Base-by-base conservation (phyloP, 2,797 vertebrate genomes). In the Sorex maritimensis region DNA sequence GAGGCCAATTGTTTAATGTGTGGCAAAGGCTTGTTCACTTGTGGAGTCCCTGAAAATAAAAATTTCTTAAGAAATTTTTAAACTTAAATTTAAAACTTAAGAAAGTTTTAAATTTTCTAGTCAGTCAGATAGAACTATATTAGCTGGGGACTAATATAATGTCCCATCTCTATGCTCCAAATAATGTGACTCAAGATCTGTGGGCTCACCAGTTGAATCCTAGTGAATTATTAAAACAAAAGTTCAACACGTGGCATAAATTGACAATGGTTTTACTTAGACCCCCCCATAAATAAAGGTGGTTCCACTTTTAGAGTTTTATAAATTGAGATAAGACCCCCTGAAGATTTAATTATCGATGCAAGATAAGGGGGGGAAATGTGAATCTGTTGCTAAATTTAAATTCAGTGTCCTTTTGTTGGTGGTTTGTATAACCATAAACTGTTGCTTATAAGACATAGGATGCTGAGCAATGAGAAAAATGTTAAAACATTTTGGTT, bases 291-390 rank as follows among this genome's bases (percentile, higher is more conserved):
- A 61, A 61, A 61, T 75, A 58, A 93, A 21, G 17, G 23, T 80
- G 58, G 55, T 81, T 69, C 49, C 69, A 28, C 73, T 90, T 88
- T 77, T 17, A 83, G 8, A 58, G 61, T 85, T 87, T 88, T 80
- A 46, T 55, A 89, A 86, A 84, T 69, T 80, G 6, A 12, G 49
- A 83, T 26, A 86, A 21, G 14, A 82, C 23, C 8, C 24, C 38
- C 7, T 80, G 61, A 88, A 91, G 65, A 94, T 88, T 34, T 83
- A 87, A 72, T 82, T 87, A 46, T 85, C 92, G 89, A 19, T 26
- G 82, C 49, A 80, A 49, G 41, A 23, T 90, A 41, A 49, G 49
- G 61, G 12, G 12, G 28, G 78, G n/a, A 23, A 6, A 81, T 81
- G 28, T 73, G 34, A 75, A 67, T 28, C 26, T 21, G 19, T 82